Percentiles rank a stretch among this genome's conserved stretches.
Evolutionary conservation across 2,888 invertebrate genomes (phyloP).

Genomic region (Nysson spinosus): DNA sequence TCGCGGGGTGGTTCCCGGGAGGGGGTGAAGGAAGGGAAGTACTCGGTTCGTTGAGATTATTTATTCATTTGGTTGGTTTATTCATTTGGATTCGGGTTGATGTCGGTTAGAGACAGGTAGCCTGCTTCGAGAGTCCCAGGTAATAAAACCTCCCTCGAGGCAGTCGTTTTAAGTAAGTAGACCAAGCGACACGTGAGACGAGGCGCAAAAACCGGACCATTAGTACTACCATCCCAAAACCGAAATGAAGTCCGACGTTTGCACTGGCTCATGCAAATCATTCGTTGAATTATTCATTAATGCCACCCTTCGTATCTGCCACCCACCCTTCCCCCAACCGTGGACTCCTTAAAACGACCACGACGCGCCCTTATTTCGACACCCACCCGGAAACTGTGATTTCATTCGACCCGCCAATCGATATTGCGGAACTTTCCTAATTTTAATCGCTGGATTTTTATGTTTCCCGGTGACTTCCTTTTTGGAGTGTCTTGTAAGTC

Average conservation of each 20-base stretch:
- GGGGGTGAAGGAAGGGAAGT: no score
- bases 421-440: no score
- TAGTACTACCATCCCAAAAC: slow-evolving; percentile 39
- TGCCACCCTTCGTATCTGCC: slow-evolving; percentile 14
- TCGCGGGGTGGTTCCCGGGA: no score
- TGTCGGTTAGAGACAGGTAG: background rate
- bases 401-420: no score
- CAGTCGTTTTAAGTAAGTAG: slow-evolving; percentile 15
- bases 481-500: no score
- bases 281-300: slow-evolving; percentile 63
- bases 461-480: no score
- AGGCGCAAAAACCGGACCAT: slow-evolving; percentile 46
- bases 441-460: no score
- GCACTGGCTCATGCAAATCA: slow-evolving; percentile 58
- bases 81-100: slow-evolving; percentile 1
- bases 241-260: slow-evolving; percentile 58
- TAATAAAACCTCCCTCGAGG: slow-evolving; percentile 28
- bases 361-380: slow-evolving; percentile 29
- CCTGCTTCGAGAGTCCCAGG: slow-evolving; percentile 10
- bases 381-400: no score
- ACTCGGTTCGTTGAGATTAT: slow-evolving; percentile 30
- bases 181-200: slow-evolving; percentile 28
- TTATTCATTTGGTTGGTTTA: slow-evolving; percentile 45
- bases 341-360: slow-evolving; percentile 5
- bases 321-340: background rate